Percentiles rank a stretch among this genome's conserved stretches.
phyloP scores from a whole-genome alignment of 30 jellyfish, hydroid and myxozoan genomes.

The Aurelia coerulea region DNA sequence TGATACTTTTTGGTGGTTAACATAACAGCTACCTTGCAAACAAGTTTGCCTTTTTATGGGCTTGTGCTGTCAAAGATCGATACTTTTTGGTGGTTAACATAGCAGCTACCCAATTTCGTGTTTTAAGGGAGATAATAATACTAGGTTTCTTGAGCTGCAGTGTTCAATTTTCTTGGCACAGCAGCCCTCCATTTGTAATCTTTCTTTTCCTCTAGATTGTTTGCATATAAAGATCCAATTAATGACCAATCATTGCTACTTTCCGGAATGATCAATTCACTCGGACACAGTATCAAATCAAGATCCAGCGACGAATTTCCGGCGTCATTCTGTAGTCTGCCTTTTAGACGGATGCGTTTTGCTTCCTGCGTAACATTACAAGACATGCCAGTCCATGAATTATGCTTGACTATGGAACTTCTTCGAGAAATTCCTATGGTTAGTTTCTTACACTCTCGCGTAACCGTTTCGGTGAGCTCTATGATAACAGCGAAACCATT shows the following conservation, averaged over 20 bases:
- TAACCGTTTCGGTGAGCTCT: constrained; percentile 44
- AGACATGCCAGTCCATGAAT: constrained; percentile 42
- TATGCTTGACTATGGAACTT: constrained; percentile 39
- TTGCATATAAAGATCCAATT: constrained; percentile 50
- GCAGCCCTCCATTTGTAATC: constrained; percentile 77
- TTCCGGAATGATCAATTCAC: constrained; percentile 65
- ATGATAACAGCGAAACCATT: constrained; percentile 20
- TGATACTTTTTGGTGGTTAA: too few relatives aligned
- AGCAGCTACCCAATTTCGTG: too few relatives aligned
- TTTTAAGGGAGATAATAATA: too few relatives aligned
- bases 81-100: too few relatives aligned
- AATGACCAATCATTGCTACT: constrained; percentile 38
- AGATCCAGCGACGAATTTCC: constrained; percentile 14
- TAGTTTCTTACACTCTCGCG: constrained; percentile 31
- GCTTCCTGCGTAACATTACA: constrained; percentile 5
- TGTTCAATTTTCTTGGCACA: constrained; percentile 15
- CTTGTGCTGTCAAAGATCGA: too few relatives aligned
- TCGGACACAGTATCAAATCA: constrained; percentile 68
- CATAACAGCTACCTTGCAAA: too few relatives aligned
- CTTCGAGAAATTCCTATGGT: constrained; percentile 43
- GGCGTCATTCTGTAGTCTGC: constrained; percentile 7
- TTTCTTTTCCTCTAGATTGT: constrained; percentile 27
- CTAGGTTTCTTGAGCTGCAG: too few relatives aligned
- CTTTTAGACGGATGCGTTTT: constrained; percentile 42
- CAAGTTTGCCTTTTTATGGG: too few relatives aligned